Percentiles rank a stretch among this genome's conserved stretches.
Evolutionary conservation across 2,113 vertebrate species (phyloP).

Genomic region (Cairina moschata): DNA sequence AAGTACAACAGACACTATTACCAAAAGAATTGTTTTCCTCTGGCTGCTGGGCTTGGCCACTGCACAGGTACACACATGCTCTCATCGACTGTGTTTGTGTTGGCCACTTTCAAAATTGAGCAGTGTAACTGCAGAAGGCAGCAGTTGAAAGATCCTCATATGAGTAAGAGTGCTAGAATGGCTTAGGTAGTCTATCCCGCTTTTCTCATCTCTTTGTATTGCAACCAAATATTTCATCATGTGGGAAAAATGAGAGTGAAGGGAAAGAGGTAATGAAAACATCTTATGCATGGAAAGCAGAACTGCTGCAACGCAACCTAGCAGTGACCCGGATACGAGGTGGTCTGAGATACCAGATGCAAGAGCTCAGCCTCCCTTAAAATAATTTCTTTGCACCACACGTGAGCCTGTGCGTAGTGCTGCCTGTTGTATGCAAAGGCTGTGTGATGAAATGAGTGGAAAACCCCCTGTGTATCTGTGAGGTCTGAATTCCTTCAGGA

Average conservation of each 20-base stretch:
- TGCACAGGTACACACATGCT: fast-evolving
- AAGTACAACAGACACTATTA: too few relatives aligned
- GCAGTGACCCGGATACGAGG: not conserved
- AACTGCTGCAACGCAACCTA: not conserved
- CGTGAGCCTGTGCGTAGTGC: not conserved
- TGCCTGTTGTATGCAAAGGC: not conserved
- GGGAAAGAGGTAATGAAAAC: not conserved
- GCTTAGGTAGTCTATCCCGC: not conserved
- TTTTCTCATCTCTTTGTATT: not conserved
- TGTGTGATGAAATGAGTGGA: not conserved
- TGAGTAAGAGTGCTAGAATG: not conserved
- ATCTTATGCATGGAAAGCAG: not conserved
- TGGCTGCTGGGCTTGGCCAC: not conserved
- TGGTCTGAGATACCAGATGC: not conserved
- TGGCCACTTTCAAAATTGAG: not conserved
- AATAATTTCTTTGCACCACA: not conserved
- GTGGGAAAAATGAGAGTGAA: fast-evolving
- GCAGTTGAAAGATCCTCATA: fast-evolving
- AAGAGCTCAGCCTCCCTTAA: not conserved
- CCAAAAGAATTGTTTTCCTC: not conserved
- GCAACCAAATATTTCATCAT: not conserved
- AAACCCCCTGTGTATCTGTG: not conserved
- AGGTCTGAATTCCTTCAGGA: not conserved
- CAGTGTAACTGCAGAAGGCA: not conserved
- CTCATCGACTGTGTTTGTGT: not conserved